These are phyloP conservation scores for Ploceus nigricollis DNA, from an alignment of 2,113 vertebrate genomes.

Conservation along the genomic window DNA sequence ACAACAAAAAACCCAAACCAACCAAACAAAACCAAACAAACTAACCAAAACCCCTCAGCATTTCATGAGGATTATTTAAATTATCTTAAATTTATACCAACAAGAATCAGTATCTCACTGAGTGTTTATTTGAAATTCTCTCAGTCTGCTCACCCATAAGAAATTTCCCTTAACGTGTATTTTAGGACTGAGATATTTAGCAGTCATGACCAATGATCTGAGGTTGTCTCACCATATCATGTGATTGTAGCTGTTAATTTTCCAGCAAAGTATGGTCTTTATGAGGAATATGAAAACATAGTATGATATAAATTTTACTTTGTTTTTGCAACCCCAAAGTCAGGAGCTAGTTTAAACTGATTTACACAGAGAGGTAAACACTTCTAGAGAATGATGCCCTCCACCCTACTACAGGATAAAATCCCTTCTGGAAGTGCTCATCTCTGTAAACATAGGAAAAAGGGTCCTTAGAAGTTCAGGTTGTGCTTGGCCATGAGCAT, in stretches of 20 bases:
- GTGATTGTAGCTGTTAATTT: not conserved
- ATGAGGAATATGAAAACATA: not conserved
- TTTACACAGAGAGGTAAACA: not conserved
- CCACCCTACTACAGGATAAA: not conserved
- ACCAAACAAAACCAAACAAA: not conserved
- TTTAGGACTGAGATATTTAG: not conserved
- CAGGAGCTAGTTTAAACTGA: not conserved
- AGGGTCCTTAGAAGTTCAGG: not conserved
- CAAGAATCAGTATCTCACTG: not conserved
- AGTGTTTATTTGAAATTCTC: not conserved
- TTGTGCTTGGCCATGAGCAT: not conserved
- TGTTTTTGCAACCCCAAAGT: not conserved
- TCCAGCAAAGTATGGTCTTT: not conserved
- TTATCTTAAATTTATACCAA: not conserved
- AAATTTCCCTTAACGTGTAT: fast-evolving
- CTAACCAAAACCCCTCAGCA: too few species aligned
- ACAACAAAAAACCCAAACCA: not conserved
- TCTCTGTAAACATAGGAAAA: not conserved
- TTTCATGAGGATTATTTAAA: not conserved
- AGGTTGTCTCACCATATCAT: not conserved
- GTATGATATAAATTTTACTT: not conserved
- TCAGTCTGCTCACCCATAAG: not conserved
- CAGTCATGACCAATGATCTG: not conserved
- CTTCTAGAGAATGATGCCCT: not conserved
- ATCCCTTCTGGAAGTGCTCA: not conserved